Evolutionary conservation across 2,797 vertebrate species (phyloP).

Genomic region (Pristis pectinata): DNA sequence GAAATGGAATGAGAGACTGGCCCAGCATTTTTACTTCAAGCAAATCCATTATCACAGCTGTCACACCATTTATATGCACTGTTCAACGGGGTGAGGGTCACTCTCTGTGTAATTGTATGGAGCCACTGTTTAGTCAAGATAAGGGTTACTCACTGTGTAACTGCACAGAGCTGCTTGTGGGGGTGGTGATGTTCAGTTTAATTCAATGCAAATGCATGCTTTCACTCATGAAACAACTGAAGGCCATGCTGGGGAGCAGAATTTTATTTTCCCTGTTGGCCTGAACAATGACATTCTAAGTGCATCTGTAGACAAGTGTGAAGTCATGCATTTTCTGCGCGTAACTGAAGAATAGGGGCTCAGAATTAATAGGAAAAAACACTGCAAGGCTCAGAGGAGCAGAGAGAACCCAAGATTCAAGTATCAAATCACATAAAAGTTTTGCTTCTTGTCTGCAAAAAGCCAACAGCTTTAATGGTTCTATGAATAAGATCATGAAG

Average conservation of each 20-base stretch:
- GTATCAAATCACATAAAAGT: too few relatives aligned
- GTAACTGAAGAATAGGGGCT: too few relatives aligned
- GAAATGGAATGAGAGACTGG: not conserved
- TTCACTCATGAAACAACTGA: not conserved
- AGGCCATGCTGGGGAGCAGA: not conserved
- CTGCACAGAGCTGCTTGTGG: not conserved
- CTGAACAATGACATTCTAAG: not conserved
- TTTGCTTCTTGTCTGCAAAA: too few relatives aligned
- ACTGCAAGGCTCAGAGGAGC: too few relatives aligned
- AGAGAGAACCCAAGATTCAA: too few relatives aligned
- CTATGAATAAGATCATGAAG: too few relatives aligned
- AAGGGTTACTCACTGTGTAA: not conserved
- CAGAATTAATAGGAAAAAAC: too few relatives aligned
- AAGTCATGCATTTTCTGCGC: too few relatives aligned
- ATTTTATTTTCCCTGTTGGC: not conserved
- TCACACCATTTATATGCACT: not conserved
- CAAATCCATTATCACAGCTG: not conserved
- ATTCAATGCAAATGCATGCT: not conserved
- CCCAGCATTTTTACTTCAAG: not conserved
- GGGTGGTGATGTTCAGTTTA: not conserved
- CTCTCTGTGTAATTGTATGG: not conserved
- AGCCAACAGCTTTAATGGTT: too few relatives aligned
- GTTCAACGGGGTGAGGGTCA: not conserved
- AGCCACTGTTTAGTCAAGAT: not conserved
- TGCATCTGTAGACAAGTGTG: too few relatives aligned